Evolutionary conservation across 2,797 vertebrate species (phyloP).

Genomic region (Malurus splendens): DNA sequence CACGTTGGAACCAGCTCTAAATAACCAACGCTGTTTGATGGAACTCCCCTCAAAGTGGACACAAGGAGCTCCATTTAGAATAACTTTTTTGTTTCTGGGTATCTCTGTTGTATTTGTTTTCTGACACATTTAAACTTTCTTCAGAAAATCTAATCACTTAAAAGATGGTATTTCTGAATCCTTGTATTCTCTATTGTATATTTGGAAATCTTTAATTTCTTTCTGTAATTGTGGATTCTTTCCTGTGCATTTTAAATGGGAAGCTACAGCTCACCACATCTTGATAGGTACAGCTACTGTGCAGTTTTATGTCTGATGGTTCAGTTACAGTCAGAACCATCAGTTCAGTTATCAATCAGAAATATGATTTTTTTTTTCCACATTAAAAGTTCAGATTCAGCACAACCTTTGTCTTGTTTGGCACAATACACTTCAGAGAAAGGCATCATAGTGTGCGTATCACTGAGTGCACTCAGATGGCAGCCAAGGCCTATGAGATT

Average conservation of each 20-base stretch:
- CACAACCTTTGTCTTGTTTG: neutral
- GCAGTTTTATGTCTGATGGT: neutral
- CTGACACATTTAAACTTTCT: neutral
- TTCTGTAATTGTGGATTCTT: neutral
- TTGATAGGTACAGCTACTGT: neutral
- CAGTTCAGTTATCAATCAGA: too few relatives aligned
- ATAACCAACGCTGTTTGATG: neutral
- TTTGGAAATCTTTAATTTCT: neutral
- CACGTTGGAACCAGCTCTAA: neutral
- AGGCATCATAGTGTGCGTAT: rapidly evolving
- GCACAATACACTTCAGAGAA: neutral
- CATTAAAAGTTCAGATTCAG: neutral
- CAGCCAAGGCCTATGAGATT: rapidly evolving
- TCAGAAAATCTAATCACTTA: neutral
- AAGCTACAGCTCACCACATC: neutral
- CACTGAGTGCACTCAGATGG: rapidly evolving
- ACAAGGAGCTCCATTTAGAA: neutral
- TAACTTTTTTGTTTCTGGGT: neutral
- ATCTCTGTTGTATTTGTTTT: neutral
- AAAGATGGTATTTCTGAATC: neutral
- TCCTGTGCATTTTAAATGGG: neutral
- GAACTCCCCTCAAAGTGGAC: neutral
- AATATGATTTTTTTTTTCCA: neutral
- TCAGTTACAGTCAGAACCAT: neutral
- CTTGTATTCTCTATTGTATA: neutral